These are phyloP conservation scores for Lemur catta DNA, from an alignment of 2,797 vertebrate species.

Conservation along the genomic window DNA sequence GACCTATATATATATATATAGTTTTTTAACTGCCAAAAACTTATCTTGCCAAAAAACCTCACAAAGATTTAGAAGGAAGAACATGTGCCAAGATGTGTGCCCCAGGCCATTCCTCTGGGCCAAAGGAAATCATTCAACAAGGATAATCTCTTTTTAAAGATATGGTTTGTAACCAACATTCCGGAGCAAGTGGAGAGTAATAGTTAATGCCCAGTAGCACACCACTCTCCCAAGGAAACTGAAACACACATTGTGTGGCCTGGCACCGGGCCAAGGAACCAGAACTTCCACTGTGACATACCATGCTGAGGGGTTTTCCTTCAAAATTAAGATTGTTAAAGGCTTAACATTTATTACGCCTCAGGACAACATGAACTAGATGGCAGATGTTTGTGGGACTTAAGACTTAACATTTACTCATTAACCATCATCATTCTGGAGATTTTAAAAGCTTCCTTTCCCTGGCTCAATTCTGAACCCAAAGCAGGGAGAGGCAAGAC, in stretches of 20 bases:
- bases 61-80: not conserved
- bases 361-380: not conserved
- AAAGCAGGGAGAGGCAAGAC: not conserved
- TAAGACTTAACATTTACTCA: not conserved
- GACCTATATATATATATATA: conserved; percentile 38
- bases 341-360: not conserved
- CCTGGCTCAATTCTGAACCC: not conserved
- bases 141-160: not conserved
- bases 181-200: not conserved
- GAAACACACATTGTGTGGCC: not conserved
- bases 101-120: not conserved
- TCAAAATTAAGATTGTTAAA: not conserved
- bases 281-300: not conserved
- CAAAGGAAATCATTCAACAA: not conserved
- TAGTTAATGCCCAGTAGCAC: not conserved
- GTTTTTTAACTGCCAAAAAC: conserved; percentile 56
- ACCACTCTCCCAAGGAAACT: not conserved
- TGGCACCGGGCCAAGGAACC: not conserved
- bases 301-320: not conserved
- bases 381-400: not conserved
- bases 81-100: not conserved
- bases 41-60: conserved; percentile 41
- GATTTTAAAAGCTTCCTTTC: conserved; percentile 22
- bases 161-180: not conserved
- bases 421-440: accelerated